Evolutionary conservation across 2,888 invertebrate genomes (phyloP), one percentile per base, ranked within the genome.

Genomic region (Thumatha senex): DNA sequence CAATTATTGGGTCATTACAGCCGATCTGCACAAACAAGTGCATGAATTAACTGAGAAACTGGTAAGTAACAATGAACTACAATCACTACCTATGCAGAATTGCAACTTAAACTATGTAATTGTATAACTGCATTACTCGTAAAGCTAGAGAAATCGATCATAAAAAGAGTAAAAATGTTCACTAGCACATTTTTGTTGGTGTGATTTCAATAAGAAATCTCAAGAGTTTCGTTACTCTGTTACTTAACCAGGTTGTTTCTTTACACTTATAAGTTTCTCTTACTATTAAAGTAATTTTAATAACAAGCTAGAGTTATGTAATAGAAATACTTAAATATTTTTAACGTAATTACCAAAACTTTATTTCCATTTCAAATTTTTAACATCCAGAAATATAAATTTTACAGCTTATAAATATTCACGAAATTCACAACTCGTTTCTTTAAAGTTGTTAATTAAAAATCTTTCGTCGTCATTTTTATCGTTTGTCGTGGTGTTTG

Each of bases 401-500:
- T 57, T 55, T 51, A 55, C 12, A 54, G 40, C 52, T 44, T 39
- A 45, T 55, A 57, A 65, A 49, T 56, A 61, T 64, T 53, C 47
- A 43, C 41, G 46, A 54, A 56, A 54, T 51, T 48, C 29, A 0
- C 44, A 58, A 62, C 60, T 50, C 39, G 62, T 54, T 59, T 57
- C 56, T 56, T 59, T 54, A 54, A 55, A 65, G 51, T 50, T 47
- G 57, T 69, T 62, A 69, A 69, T 67, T 65, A 58, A 69, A 66
- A 67, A 60, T 56, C 41, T 58, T 59, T 35, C 54, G 44, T 48
- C 50, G 54, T 55, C 50, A 58, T 58, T 51, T 58, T 54, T 63
- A 65, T 66, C 60, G 58, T 63, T 63, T 66, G 63, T 54, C 42
- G 42, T 66, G 70, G 72, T 74, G 74, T 77, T 76, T 71, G 71